These are phyloP conservation scores for Sebastiscus albofasciatus DNA, from an alignment of 2,797 vertebrate genomes.

Conservation along the genomic window DNA sequence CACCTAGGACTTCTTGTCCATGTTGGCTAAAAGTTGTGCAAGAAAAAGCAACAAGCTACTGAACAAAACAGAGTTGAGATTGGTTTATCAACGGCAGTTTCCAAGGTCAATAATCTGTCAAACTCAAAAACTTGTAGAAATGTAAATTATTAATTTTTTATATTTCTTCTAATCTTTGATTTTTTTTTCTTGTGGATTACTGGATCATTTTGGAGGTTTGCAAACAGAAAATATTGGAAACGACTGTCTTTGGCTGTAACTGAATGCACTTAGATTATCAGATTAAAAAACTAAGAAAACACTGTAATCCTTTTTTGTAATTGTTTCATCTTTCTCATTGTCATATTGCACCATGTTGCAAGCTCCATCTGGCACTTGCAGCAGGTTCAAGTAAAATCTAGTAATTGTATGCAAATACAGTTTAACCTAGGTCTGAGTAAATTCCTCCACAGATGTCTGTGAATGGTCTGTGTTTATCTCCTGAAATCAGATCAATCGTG, in stretches of 20 bases:
- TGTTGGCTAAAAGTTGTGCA: background rate
- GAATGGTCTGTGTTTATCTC: slow-evolving; percentile 2
- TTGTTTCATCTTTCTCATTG: background rate
- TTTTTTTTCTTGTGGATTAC: background rate
- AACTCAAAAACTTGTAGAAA: background rate
- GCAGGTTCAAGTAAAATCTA: background rate
- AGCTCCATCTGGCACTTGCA: background rate
- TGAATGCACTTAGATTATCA: background rate
- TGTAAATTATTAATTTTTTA: background rate
- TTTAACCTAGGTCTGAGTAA: background rate
- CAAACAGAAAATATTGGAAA: background rate
- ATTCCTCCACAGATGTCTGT: background rate
- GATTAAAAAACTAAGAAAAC: background rate
- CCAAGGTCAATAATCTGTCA: background rate
- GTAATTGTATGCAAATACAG: background rate
- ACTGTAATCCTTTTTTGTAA: background rate
- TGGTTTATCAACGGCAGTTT: background rate
- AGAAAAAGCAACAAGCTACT: background rate
- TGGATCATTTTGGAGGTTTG: background rate
- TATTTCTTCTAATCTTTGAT: background rate
- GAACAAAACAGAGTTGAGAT: background rate
- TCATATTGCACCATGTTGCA: background rate
- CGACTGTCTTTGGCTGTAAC: background rate
- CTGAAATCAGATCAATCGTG: slow-evolving; percentile 1
- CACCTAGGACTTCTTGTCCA: background rate